phyloP scores from a whole-genome alignment of 1,140 invertebrate species.

The Elymnias hypermnestra region DNA sequence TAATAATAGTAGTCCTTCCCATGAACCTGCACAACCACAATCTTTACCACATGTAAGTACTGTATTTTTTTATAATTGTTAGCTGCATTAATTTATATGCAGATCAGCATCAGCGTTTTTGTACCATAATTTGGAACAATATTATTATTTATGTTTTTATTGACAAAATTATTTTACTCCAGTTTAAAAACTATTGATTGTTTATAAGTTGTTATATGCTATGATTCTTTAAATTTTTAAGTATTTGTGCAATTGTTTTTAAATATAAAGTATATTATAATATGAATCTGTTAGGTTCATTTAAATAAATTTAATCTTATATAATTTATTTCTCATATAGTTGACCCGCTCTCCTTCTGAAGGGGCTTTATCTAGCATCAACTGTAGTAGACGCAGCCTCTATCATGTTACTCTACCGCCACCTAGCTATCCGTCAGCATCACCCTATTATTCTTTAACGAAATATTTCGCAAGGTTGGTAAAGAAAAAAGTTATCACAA shows the following conservation, averaged over 20 bases:
- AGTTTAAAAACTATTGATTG: too few species aligned
- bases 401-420: conserved; percentile 79
- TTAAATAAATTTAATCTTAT: conserved; percentile 15
- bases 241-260: too few species aligned
- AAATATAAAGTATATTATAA: too few species aligned
- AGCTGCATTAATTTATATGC: neutral
- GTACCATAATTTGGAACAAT: too few species aligned
- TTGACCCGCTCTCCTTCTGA: conserved; percentile 70
- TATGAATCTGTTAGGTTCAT: too few species aligned
- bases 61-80: conserved; percentile 8
- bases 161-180: too few species aligned
- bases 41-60: conserved; percentile 72
- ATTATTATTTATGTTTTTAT: too few species aligned
- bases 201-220: too few species aligned
- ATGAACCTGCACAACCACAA: conserved; percentile 62
- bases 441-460: conserved; percentile 83
- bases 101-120: neutral
- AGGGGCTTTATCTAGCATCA: conserved; percentile 71
- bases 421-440: conserved; percentile 79
- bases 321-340: conserved; percentile 50
- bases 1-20: conserved; percentile 56
- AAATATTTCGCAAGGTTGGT: conserved; percentile 85
- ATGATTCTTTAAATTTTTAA: too few species aligned
- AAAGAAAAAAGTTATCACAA: conserved; percentile 81
- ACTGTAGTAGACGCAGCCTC: conserved; percentile 65